Conservation (phyloP, 2,113 vertebrate species). For the Anseranas semipalmata region DNA sequence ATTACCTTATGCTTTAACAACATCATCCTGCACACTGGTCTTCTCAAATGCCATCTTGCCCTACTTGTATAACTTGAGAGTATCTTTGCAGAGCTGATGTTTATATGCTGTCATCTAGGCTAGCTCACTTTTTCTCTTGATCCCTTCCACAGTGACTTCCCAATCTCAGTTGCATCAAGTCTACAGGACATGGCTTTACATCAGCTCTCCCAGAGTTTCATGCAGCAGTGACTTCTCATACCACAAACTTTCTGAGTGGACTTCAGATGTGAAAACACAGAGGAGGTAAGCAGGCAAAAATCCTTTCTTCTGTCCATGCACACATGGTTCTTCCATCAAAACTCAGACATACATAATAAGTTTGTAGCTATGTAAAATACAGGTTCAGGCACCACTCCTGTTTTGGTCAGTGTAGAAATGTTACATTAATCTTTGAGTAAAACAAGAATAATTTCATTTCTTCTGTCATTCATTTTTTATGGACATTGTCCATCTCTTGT, state of each 20-base stretch:
- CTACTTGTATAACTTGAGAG: neutral
- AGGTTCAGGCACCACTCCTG: fast-evolving
- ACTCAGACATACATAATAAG: neutral
- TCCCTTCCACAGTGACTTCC: neutral
- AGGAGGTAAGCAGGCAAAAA: neutral
- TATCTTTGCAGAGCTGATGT: neutral
- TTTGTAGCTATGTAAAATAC: neutral
- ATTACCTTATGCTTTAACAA: neutral
- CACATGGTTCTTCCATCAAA: neutral
- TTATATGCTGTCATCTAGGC: neutral
- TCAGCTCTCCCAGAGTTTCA: neutral
- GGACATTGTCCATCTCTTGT: fast-evolving
- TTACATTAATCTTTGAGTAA: neutral
- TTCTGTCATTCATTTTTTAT: neutral
- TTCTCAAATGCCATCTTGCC: neutral
- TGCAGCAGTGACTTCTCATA: neutral
- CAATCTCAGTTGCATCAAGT: neutral
- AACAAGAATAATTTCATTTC: neutral
- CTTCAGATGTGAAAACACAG: neutral
- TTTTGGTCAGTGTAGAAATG: neutral
- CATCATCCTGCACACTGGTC: neutral
- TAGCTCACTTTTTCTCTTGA: neutral
- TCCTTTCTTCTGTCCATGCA: neutral
- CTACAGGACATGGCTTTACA: neutral
- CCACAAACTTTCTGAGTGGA: neutral